Evolutionary conservation across 2,888 invertebrate species (phyloP).

Genomic region (Platynereis dumerilii): DNA sequence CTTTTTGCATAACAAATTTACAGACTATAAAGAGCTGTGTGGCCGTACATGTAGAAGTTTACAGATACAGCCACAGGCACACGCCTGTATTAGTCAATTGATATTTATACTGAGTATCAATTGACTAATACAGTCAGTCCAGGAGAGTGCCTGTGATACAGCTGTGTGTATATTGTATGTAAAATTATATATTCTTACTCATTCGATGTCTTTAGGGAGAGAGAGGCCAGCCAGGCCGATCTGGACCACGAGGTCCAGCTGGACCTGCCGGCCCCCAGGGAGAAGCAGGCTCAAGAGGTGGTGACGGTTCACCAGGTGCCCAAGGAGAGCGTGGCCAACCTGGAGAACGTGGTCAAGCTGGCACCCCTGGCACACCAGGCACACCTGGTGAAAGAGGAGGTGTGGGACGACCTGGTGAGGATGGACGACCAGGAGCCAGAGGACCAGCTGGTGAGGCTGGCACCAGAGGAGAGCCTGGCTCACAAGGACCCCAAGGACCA

Average conservation of each 20-base stretch:
- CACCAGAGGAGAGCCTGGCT: constrained; percentile 13
- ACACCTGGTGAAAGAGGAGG: constrained; percentile 23
- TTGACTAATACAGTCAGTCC: too few species aligned
- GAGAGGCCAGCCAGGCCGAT: constrained; percentile 8
- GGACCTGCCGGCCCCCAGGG: constrained; percentile 16
- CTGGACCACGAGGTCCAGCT: constrained; percentile 20
- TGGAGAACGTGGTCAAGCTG: constrained; percentile 13
- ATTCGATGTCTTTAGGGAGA: neutral
- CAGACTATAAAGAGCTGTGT: too few species aligned
- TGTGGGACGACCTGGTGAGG: constrained; percentile 12
- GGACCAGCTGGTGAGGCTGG: constrained; percentile 22
- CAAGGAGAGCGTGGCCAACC: constrained; percentile 7
- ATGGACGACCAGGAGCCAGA: constrained; percentile 14
- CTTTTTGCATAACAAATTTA: too few species aligned
- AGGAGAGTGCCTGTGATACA: too few species aligned
- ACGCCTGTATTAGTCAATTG: too few species aligned
- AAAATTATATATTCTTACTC: too few species aligned
- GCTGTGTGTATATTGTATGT: too few species aligned
- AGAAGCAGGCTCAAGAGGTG: constrained; percentile 17
- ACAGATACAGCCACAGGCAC: too few species aligned
- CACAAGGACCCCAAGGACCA: constrained; percentile 14
- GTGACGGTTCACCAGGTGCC: constrained; percentile 15
- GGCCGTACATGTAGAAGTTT: too few species aligned
- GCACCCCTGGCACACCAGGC: constrained; percentile 15
- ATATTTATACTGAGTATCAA: too few species aligned